These are phyloP conservation scores for Morinoia aosen DNA, from an alignment of 2,888 invertebrate species.

Conservation along the genomic window DNA sequence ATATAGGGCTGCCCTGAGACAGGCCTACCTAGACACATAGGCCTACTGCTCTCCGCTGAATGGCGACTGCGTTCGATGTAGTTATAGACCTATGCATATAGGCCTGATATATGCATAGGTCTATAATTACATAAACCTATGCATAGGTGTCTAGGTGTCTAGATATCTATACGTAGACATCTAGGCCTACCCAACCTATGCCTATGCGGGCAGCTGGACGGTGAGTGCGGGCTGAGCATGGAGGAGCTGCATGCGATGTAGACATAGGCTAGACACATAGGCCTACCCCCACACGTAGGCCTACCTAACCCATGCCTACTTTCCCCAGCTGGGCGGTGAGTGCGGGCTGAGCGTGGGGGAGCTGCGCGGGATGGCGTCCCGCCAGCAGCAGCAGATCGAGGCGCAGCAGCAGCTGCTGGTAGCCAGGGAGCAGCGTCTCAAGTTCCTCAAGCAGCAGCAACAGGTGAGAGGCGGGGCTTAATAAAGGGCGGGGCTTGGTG, in stretches of 20 bases:
- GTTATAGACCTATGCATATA: too few species aligned
- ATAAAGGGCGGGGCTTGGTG: constrained; percentile 78
- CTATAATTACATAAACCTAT: too few species aligned
- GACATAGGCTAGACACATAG: not conserved
- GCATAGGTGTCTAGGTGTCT: too few species aligned
- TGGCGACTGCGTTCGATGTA: too few species aligned
- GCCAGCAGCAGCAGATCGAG: constrained; percentile 98
- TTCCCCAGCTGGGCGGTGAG: not conserved
- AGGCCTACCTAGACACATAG: too few species aligned
- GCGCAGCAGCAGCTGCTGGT: constrained; percentile 92
- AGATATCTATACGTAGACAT: too few species aligned
- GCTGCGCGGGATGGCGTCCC: constrained; percentile 97
- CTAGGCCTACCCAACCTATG: not conserved
- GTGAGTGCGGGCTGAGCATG: not conserved
- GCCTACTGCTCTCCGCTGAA: too few species aligned
- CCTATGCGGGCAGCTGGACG: not conserved
- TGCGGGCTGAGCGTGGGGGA: constrained; percentile 79
- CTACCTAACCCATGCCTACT: not conserved
- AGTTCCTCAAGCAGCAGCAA: constrained; percentile 87
- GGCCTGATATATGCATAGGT: too few species aligned
- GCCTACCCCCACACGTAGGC: not conserved
- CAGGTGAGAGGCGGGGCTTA: constrained; percentile 66
- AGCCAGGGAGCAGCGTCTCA: constrained; percentile 91
- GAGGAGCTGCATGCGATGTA: not conserved
- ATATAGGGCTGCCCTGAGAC: too few species aligned